Conservation (phyloP, 2,888 invertebrate species). For the Nephrocerus scutellatus region DNA sequence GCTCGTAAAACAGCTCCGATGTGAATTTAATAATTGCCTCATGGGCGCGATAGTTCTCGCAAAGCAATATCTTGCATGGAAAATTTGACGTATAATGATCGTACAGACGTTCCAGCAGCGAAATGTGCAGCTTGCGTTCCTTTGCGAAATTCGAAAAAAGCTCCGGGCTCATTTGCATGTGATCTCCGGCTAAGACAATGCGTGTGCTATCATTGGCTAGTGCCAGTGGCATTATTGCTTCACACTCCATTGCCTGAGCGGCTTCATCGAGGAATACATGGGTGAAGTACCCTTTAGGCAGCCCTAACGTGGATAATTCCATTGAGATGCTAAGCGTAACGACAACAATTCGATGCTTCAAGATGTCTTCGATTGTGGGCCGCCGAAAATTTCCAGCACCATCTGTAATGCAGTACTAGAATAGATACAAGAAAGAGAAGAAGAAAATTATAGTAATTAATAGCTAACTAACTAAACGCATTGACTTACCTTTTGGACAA, state of each 20-base stretch:
- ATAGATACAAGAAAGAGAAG: constrained; percentile 22
- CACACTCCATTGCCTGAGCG: constrained; percentile 80
- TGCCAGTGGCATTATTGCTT: constrained; percentile 72
- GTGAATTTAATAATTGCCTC: constrained; percentile 74
- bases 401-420: constrained; percentile 67
- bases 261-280: constrained; percentile 83
- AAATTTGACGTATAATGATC: constrained; percentile 66
- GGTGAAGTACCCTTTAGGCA: constrained; percentile 61
- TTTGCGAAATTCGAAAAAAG: constrained; percentile 68
- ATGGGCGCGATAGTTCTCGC: constrained; percentile 78
- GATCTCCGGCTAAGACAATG: constrained; percentile 76
- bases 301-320: constrained; percentile 61
- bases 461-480: background rate
- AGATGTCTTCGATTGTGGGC: constrained; percentile 65
- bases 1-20: constrained; percentile 74
- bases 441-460: background rate
- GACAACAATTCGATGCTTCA: constrained; percentile 64
- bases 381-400: constrained; percentile 58
- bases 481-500: constrained; percentile 55
- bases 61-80: constrained; percentile 70
- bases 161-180: constrained; percentile 79
- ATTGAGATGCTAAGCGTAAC: constrained; percentile 74
- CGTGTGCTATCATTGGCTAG: constrained; percentile 65
- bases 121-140: constrained; percentile 63
- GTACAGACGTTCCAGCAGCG: constrained; percentile 69